Evolutionary conservation across 2,113 vertebrate species (phyloP), one percentile per base, ranked within the genome.

Genomic region (Pachypanchax playfairii): DNA sequence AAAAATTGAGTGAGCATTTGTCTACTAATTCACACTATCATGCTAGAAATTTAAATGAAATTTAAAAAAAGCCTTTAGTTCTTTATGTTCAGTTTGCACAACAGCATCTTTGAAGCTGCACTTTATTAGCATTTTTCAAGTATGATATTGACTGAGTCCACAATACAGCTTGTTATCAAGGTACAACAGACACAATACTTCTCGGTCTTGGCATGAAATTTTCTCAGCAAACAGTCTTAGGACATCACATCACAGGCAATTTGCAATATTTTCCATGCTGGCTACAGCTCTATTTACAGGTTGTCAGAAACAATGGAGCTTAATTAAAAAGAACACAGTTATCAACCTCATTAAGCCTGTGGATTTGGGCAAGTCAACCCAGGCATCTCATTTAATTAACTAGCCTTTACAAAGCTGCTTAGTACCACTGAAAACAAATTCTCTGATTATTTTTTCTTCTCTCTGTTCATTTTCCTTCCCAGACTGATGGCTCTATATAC

Each of bases 321-420:
- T 85, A 79, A 88, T 86, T 87, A 80, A 85, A 82, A 83, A 60
- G 47, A 77, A 80, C 65, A 73, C 42, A 65, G 73, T 79, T 73
- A 78, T 85, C 73, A 79, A 57, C 64, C 54, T 80, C 75, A 70
- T 85, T 85, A 78, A 53, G 50, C 26, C 36, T 3, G 6, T 14
- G 52, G 75, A 65, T 82, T 67, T 73, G 54, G 52, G 48, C 58
- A 70, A 78, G 76, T 75, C 66, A 41, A 57, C 63, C 65, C 56
- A 65, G 75, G 69, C 83, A 68, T 80, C 75, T 83, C 51, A 58
- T 84, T 87, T 75, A 84, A 84, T 82, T 82, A 87, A 80, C 60
- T 62, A 74, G 50, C 58, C 33, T 69, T 73, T 67, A 59, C 39
- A 80, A 84, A 80, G 65, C 58, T 21, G 49, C 64, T 72, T 71